Conservation (phyloP, 2,888 invertebrate genomes). For the Tineola bisselliella region DNA sequence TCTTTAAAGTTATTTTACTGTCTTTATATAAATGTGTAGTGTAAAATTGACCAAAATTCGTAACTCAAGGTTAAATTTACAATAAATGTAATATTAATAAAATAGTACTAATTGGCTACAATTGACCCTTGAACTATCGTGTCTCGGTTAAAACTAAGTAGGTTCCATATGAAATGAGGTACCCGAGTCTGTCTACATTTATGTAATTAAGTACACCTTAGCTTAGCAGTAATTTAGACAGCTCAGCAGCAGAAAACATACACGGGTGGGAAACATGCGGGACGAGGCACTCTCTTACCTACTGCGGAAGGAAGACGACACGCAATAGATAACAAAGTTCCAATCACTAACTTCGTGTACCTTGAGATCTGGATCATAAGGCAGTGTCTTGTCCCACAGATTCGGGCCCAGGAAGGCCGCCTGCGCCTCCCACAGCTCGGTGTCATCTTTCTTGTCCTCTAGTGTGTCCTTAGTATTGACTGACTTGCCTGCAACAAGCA, state of each 20-base stretch:
- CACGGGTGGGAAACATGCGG: constrained; percentile 15
- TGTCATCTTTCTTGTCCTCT: constrained; percentile 82
- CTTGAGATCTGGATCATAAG: constrained; percentile 95
- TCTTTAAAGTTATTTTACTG: too few relatives aligned
- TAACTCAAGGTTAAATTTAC: too few relatives aligned
- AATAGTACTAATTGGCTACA: too few relatives aligned
- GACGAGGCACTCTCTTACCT: constrained; percentile 47
- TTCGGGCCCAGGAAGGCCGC: constrained; percentile 96
- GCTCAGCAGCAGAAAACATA: not conserved
- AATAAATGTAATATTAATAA: too few relatives aligned
- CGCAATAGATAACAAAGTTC: constrained; percentile 55
- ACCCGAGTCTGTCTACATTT: too few relatives aligned
- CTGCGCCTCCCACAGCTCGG: constrained; percentile 91
- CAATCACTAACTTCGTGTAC: constrained; percentile 77
- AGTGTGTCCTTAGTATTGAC: constrained; percentile 69
- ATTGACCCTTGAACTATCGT: not conserved
- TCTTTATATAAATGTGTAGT: too few relatives aligned
- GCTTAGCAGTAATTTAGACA: too few relatives aligned
- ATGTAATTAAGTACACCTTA: too few relatives aligned
- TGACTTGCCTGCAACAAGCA: constrained; percentile 71
- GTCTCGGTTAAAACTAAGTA: not conserved
- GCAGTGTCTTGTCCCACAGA: constrained; percentile 93
- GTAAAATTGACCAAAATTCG: too few relatives aligned
- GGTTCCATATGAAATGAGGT: not conserved
- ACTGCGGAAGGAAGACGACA: constrained; percentile 41